Evolutionary conservation across 2,113 vertebrate genomes (phyloP), one percentile per base, ranked within the genome.

Genomic region (Chaetorhynchus papuensis): DNA sequence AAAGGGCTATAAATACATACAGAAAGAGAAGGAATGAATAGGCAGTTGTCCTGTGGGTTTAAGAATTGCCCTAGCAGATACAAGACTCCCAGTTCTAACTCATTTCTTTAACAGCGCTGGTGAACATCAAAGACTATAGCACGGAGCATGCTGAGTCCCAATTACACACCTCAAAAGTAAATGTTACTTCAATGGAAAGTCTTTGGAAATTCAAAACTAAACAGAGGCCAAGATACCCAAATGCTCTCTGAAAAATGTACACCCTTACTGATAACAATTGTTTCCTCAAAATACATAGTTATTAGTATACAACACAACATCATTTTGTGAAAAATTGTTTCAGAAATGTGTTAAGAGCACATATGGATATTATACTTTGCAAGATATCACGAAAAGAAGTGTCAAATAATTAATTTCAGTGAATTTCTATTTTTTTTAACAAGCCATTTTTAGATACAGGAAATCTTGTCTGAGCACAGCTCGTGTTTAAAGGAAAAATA

Each of bases 121-220:
- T 76, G 85, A 96, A 97, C 97, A 97, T 97, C 96, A 98, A 97
- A 98, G 96, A 54, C 71, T 75, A 89, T 41, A 85, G 81, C 86
- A 92, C 5, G 2, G 82, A 90, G 80, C 97, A 87, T 95, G 95
- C 96, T 96, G 95, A 95, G 96, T 79, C 90, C 76, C 96, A 97
- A 93, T 98, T 97, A 97, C 75, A 97, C 87, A 97, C 93, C 96
- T 97, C 95, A 82, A 94, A 98, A 96, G 83, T 97, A 96, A 97
- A 97, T 69, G 93, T 96, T 96, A 94, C 82, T 89, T 96, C 94
- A 93, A 4, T 88, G 88, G 86, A 94, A 97, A 82, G 49, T 86
- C 82, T 93, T 94, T 45, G 89, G 90, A 97, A 98, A 96, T 90
- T 97, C 91, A 94, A 96, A 96, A 95, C 21, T 2, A 96, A 97